These are phyloP conservation scores for Nemopilema nomurai DNA, from an alignment of 30 jellyfish, hydroid and myxozoan species.

Conservation along the genomic window DNA sequence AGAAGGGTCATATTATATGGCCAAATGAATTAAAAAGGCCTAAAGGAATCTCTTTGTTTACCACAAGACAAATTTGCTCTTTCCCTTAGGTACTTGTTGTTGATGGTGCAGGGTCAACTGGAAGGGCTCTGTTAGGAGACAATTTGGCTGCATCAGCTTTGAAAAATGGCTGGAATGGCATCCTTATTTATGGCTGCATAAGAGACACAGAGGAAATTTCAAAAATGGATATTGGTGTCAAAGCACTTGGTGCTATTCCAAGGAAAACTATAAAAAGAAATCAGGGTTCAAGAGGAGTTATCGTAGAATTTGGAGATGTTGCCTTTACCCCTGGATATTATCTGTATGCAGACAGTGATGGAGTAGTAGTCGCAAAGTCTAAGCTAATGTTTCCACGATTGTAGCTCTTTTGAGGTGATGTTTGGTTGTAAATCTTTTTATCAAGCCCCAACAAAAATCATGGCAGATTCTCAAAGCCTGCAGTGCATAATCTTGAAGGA, in stretches of 20 bases:
- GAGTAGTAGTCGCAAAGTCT: conserved; percentile 52
- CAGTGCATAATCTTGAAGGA: too few species aligned
- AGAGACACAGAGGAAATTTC: conserved; percentile 53
- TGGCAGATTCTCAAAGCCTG: too few species aligned
- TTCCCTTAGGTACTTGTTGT: conserved; percentile 59
- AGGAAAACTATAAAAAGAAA: conserved; percentile 53
- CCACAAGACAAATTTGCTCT: neutral
- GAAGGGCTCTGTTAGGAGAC: conserved; percentile 71
- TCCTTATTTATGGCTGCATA: conserved; percentile 58
- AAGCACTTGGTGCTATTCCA: conserved; percentile 72
- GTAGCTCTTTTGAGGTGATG: too few species aligned
- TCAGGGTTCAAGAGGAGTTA: conserved; percentile 64
- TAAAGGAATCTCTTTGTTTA: neutral
- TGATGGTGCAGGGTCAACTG: conserved; percentile 73
- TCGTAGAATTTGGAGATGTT: conserved; percentile 65
- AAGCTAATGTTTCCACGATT: conserved; percentile 41
- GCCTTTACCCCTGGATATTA: conserved; percentile 56
- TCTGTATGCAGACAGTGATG: conserved; percentile 68
- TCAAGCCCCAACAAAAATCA: neutral
- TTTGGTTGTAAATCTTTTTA: too few species aligned
- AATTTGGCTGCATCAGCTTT: conserved; percentile 71
- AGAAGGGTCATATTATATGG: too few species aligned
- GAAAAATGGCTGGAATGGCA: conserved; percentile 75
- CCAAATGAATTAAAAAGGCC: too few species aligned
- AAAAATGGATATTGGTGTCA: conserved; percentile 62